These are phyloP conservation scores for Novumbra hubbsi DNA, from an alignment of 2,797 vertebrate species.

Conservation along the genomic window DNA sequence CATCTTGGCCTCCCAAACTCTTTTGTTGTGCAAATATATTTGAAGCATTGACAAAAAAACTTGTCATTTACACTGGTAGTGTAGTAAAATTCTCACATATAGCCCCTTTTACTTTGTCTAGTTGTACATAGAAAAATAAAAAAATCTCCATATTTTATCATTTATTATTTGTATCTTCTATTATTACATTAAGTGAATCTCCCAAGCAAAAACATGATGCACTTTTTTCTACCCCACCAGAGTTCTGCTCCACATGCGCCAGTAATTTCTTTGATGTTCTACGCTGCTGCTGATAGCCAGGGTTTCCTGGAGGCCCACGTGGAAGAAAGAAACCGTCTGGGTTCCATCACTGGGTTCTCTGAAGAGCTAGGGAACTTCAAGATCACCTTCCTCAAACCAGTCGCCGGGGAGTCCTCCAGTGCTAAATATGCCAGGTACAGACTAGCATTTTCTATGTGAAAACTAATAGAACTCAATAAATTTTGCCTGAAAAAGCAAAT, in stretches of 20 bases:
- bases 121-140: neutral
- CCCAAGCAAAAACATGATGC: neutral
- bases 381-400: constrained; percentile 83
- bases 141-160: neutral
- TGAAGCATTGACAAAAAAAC: too few relatives aligned
- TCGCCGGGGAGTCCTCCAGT: constrained; percentile 60
- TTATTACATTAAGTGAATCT: neutral
- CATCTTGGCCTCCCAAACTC: too few relatives aligned
- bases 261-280: constrained; percentile 90
- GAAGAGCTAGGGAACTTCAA: constrained; percentile 90
- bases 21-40: too few relatives aligned
- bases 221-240: constrained; percentile 53
- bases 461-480: neutral
- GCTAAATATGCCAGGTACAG: constrained; percentile 83
- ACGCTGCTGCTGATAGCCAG: constrained; percentile 86
- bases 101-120: neutral
- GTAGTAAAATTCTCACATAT: too few relatives aligned
- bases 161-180: too few relatives aligned
- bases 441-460: neutral
- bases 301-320: constrained; percentile 77
- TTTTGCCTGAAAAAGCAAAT: neutral
- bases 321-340: constrained; percentile 77
- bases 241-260: constrained; percentile 59
- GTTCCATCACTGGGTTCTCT: constrained; percentile 79
- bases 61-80: too few relatives aligned